A percentile compares a stretch with the other conserved stretches of the same genome.
Conservation (phyloP, 2,113 vertebrate species). For the Charina bottae region DNA sequence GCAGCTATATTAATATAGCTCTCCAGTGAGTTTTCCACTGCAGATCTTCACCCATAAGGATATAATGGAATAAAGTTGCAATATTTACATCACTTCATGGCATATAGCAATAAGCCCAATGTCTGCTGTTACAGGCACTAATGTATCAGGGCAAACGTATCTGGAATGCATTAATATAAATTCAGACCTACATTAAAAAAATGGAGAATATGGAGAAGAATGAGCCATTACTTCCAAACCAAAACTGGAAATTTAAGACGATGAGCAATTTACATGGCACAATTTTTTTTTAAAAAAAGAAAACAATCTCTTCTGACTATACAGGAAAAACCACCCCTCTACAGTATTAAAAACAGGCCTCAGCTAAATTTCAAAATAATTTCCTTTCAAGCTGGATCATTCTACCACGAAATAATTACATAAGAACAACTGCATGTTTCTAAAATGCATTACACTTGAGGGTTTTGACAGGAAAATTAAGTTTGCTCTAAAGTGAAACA, state of each 20-base stretch:
- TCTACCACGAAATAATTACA: neutral
- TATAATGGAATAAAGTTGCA: neutral
- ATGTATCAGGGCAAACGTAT: neutral
- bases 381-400: neutral
- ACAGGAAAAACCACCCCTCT: neutral
- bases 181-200: neutral
- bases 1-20: neutral
- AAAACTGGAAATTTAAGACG: conserved; percentile 24
- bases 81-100: neutral
- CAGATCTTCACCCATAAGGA: neutral
- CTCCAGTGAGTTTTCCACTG: neutral
- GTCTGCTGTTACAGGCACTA: fast-evolving
- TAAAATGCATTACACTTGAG: neutral
- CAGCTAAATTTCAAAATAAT: conserved; percentile 16
- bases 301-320: conserved; percentile 25
- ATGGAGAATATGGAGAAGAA: neutral
- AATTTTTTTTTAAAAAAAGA: conserved; percentile 1
- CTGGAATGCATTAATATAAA: neutral
- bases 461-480: neutral
- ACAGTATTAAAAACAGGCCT: conserved; percentile 23
- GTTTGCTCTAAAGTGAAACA: conserved; percentile 40
- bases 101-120: neutral
- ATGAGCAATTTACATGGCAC: conserved; percentile 14
- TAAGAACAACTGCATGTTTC: neutral
- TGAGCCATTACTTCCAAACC: neutral